These are phyloP conservation scores for Ianthella basta DNA, from an alignment of 37 sponge, comb jelly and placozoan genomes.

Conservation along the genomic window DNA sequence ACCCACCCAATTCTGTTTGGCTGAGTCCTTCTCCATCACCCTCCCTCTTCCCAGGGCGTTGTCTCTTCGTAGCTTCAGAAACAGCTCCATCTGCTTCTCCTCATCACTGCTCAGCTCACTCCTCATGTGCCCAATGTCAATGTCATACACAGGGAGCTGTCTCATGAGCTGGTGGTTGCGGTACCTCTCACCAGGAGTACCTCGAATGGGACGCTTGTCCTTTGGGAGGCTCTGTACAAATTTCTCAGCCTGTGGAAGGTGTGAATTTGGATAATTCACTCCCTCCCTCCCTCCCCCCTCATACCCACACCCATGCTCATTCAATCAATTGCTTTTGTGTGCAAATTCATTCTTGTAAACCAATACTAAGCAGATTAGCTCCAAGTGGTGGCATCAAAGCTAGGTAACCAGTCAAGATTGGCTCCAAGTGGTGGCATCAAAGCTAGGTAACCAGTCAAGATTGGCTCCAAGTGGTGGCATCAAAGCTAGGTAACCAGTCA, in stretches of 20 bases:
- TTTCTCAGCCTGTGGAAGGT: slow-evolving; percentile 37
- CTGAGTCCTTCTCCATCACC: slow-evolving; percentile 37
- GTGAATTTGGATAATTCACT: neutral
- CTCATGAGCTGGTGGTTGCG: slow-evolving; percentile 85
- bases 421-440: too few species aligned
- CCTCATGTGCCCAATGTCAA: slow-evolving; percentile 52
- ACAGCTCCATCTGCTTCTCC: slow-evolving; percentile 79
- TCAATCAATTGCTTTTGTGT: too few species aligned
- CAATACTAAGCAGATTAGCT: too few species aligned
- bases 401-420: too few species aligned
- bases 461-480: too few species aligned
- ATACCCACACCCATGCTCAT: too few species aligned
- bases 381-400: too few species aligned
- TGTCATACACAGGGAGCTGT: slow-evolving; percentile 93
- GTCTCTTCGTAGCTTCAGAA: slow-evolving; percentile 70
- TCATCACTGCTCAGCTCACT: slow-evolving; percentile 68
- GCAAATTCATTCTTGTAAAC: too few species aligned
- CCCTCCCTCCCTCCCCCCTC: too few species aligned
- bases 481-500: too few species aligned
- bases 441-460: too few species aligned
- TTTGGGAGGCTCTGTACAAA: slow-evolving; percentile 76
- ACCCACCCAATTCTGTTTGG: slow-evolving; percentile 19
- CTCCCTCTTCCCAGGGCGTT: slow-evolving; percentile 63
- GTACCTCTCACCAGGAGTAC: slow-evolving; percentile 75
- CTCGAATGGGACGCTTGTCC: slow-evolving; percentile 74